Evolutionary conservation across 2,113 vertebrate species (phyloP).

Genomic region (Silurus meridionalis): DNA sequence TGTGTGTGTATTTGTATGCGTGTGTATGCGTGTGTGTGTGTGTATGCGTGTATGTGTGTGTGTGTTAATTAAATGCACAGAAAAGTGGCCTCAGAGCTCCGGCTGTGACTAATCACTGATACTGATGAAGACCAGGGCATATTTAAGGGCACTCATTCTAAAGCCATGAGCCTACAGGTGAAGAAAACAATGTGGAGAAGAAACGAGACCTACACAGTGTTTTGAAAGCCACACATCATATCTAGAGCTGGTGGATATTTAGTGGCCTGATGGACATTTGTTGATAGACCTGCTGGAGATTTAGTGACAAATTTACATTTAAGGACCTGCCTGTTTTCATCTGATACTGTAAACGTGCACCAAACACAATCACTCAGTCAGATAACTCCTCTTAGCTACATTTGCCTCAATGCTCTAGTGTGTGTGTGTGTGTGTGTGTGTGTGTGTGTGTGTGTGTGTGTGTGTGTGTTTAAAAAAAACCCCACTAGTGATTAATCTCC

Average conservation of each 20-base stretch:
- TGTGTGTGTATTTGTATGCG: too few species aligned
- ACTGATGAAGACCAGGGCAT: background rate
- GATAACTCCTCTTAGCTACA: background rate
- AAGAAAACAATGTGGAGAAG: background rate
- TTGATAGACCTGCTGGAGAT: too few species aligned
- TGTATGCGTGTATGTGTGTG: slow-evolving; percentile 45
- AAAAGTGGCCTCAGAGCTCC: slow-evolving; percentile 20
- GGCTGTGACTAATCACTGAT: slow-evolving; percentile 15
- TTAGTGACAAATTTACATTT: too few species aligned
- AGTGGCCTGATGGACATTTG: too few species aligned
- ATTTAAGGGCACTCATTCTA: background rate
- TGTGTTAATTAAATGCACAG: slow-evolving; percentile 12
- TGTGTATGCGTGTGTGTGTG: slow-evolving; percentile 5
- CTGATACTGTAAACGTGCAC: too few species aligned
- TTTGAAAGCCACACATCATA: background rate
- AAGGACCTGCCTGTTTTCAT: too few species aligned
- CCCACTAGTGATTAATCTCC: slow-evolving; percentile 18
- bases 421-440: slow-evolving; percentile 12
- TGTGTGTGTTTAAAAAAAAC: background rate
- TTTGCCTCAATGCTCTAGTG: background rate
- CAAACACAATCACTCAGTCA: too few species aligned
- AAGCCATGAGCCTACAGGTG: background rate
- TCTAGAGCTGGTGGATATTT: background rate
- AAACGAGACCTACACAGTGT: background rate
- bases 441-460: slow-evolving; percentile 7